phyloP scores from a whole-genome alignment of 2,888 invertebrate species.

The Lepidonotus clava region DNA sequence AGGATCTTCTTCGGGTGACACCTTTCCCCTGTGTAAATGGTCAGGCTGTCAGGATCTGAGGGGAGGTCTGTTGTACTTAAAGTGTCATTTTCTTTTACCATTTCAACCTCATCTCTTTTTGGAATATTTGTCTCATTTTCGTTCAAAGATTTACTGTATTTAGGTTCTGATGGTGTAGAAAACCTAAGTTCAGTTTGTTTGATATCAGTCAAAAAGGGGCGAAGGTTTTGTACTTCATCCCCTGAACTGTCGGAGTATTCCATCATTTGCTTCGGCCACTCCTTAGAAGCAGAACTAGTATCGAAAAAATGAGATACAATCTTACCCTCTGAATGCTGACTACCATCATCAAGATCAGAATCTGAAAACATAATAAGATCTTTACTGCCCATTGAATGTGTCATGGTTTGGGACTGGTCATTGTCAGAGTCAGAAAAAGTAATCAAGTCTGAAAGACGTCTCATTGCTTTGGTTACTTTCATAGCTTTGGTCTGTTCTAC shows the following conservation, averaged over 20 bases:
- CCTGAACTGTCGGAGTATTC: slow-evolving; percentile 13
- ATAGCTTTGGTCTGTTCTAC: too few relatives aligned
- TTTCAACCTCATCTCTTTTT: background rate
- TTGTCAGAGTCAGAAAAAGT: slow-evolving; percentile 21
- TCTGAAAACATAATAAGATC: slow-evolving; percentile 16
- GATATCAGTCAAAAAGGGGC: background rate
- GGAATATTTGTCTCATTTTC: background rate
- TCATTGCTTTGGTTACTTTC: too few relatives aligned
- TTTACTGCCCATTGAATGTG: too few relatives aligned
- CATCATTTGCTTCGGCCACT: too few relatives aligned
- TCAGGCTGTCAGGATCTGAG: too few relatives aligned
- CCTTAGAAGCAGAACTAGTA: too few relatives aligned
- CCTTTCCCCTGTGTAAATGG: too few relatives aligned
- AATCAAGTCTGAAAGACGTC: background rate
- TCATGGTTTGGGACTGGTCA: background rate
- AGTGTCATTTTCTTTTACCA: background rate
- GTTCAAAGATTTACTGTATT: background rate
- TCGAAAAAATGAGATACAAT: too few relatives aligned
- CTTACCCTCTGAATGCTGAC: background rate
- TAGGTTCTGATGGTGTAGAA: background rate
- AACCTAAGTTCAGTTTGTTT: background rate
- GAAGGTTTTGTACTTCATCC: background rate
- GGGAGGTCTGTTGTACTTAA: too few relatives aligned
- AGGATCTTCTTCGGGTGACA: too few relatives aligned
- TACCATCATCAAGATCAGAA: background rate